A percentile compares a stretch with the other conserved stretches of the same genome.
Conservation (phyloP, 2,113 vertebrate species). For the Labeo catla region DNA sequence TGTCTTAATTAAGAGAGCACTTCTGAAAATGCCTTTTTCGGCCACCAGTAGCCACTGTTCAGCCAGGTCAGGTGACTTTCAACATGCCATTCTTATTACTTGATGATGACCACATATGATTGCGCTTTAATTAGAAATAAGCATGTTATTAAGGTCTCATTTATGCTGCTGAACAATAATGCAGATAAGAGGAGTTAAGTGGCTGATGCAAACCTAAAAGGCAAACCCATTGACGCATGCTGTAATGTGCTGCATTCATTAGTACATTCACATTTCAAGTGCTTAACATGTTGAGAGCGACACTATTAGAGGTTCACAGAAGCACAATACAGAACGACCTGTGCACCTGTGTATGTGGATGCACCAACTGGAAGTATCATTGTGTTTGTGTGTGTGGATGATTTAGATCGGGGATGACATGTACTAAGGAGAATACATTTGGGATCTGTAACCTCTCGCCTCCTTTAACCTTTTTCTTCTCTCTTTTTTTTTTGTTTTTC, state of each 20-base stretch:
- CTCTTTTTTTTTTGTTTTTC: not conserved
- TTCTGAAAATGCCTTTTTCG: conserved; percentile 9
- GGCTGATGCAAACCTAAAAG: conserved; percentile 1
- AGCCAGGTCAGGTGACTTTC: not conserved
- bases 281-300: not conserved
- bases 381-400: conserved; percentile 33
- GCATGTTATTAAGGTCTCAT: not conserved
- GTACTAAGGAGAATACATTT: conserved; percentile 19
- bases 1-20: conserved; percentile 34
- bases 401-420: conserved; percentile 51
- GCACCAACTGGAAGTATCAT: not conserved
- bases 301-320: not conserved
- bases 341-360: not conserved
- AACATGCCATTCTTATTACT: not conserved
- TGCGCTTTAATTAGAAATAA: not conserved
- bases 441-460: conserved; percentile 18
- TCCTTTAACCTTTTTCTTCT: conserved; percentile 7
- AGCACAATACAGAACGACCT: not conserved
- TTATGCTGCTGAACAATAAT: not conserved
- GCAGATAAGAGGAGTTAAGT: not conserved
- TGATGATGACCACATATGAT: conserved; percentile 2
- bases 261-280: conserved; percentile 6
- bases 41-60: conserved; percentile 57
- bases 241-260: not conserved
- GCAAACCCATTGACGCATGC: not conserved